Conservation (phyloP, 2,888 invertebrate genomes). For the Capitulum mitella region DNA sequence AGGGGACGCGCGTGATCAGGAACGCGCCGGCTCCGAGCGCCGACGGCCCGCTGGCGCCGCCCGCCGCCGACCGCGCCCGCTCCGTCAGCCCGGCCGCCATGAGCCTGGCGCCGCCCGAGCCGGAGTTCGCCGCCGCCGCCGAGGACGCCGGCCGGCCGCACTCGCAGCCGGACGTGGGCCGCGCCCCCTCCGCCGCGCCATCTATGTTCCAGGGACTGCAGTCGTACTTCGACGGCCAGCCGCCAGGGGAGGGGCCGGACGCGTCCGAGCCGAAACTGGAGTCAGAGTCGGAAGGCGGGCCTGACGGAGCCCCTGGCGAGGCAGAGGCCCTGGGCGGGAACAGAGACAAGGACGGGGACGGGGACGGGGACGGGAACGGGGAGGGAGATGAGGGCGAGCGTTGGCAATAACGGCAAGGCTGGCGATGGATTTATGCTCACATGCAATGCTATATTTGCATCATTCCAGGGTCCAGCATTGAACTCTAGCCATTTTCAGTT, state of each 20-base stretch:
- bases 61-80: neutral
- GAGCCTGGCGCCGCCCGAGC: neutral
- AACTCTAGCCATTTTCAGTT: too few relatives aligned
- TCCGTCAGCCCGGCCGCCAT: constrained; percentile 7
- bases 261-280: neutral
- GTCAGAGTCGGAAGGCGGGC: neutral
- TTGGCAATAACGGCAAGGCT: neutral
- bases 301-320: neutral
- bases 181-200: constrained; percentile 6
- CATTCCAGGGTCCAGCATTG: too few relatives aligned
- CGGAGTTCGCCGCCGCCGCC: neutral
- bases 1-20: neutral
- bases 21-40: neutral
- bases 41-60: neutral
- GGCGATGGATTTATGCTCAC: too few relatives aligned
- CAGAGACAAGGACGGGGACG: too few relatives aligned
- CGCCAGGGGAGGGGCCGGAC: neutral
- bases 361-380: too few relatives aligned
- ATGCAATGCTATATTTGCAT: too few relatives aligned
- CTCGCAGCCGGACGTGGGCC: neutral
- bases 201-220: neutral
- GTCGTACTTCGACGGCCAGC: neutral
- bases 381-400: neutral
- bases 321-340: neutral
- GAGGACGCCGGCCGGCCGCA: neutral